These are phyloP conservation scores for Microplitis manilae DNA, from an alignment of 2,888 invertebrate genomes.

Conservation along the genomic window DNA sequence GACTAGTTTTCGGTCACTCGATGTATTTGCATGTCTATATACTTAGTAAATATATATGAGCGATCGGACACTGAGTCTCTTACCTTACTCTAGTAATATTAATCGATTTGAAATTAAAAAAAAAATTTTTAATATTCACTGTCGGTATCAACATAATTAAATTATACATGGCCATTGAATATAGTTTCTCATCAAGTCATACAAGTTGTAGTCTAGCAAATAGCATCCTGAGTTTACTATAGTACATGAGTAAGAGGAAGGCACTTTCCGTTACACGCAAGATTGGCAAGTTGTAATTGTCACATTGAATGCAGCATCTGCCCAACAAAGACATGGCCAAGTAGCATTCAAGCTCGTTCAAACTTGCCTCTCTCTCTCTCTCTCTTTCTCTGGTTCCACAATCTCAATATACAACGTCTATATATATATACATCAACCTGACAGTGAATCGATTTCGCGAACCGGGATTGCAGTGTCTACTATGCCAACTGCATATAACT, in stretches of 20 bases:
- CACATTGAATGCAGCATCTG: conserved; percentile 35
- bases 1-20: too few species aligned
- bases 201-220: conserved; percentile 15
- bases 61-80: too few species aligned
- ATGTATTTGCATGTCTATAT: too few species aligned
- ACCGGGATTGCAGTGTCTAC: conserved; percentile 1
- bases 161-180: conserved; percentile 24
- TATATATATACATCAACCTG: conserved; percentile 8
- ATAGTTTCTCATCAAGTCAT: conserved; percentile 19
- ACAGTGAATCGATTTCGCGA: conserved; percentile 21
- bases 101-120: too few species aligned
- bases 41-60: too few species aligned
- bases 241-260: conserved; percentile 19
- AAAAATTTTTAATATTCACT: too few species aligned
- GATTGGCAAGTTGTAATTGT: conserved; percentile 41
- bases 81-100: too few species aligned
- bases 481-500: conserved; percentile 25
- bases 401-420: not conserved
- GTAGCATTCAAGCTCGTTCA: not conserved
- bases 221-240: conserved; percentile 6
- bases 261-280: conserved; percentile 40
- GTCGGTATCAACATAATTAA: not conserved
- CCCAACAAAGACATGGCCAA: conserved; percentile 33
- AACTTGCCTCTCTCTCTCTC: not conserved
- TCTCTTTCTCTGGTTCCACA: not conserved